Percentiles rank a stretch among this genome's conserved stretches.
These are phyloP conservation scores for Eptesicus fuscus DNA, from an alignment of 2,113 vertebrate species.

Conservation along the genomic window DNA sequence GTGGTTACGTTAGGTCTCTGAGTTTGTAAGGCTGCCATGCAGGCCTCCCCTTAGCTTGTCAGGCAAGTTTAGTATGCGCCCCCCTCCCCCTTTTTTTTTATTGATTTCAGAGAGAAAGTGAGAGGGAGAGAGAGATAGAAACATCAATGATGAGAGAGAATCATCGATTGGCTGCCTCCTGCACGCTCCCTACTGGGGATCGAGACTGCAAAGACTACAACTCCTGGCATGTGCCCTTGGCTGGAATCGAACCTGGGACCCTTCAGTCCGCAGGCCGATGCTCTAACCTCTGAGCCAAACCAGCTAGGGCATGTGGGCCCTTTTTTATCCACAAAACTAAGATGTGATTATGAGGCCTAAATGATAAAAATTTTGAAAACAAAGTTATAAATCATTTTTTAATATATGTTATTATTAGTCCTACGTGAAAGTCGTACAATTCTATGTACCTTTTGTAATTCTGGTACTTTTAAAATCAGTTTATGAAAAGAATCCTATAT, in stretches of 20 bases:
- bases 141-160: too few relatives aligned
- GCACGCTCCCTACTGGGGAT: too few relatives aligned
- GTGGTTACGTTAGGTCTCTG: not conserved
- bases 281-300: too few relatives aligned
- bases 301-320: too few relatives aligned
- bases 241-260: too few relatives aligned
- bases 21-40: not conserved
- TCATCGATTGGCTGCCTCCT: too few relatives aligned
- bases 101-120: too few relatives aligned
- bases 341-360: not conserved
- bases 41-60: not conserved
- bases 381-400: not conserved
- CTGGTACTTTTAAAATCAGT: conserved; percentile 9
- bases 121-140: too few relatives aligned
- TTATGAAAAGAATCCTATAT: not conserved
- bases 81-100: too few relatives aligned
- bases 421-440: not conserved
- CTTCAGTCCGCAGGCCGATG: too few relatives aligned
- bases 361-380: not conserved
- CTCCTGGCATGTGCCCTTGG: too few relatives aligned
- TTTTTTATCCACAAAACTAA: not conserved
- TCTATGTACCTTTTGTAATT: not conserved
- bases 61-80: not conserved
- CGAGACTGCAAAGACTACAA: too few relatives aligned
- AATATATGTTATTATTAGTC: not conserved